Percentiles rank a stretch among this genome's conserved stretches.
These are phyloP conservation scores for Climacteris rufus DNA, from an alignment of 2,113 vertebrate genomes.

Conservation along the genomic window DNA sequence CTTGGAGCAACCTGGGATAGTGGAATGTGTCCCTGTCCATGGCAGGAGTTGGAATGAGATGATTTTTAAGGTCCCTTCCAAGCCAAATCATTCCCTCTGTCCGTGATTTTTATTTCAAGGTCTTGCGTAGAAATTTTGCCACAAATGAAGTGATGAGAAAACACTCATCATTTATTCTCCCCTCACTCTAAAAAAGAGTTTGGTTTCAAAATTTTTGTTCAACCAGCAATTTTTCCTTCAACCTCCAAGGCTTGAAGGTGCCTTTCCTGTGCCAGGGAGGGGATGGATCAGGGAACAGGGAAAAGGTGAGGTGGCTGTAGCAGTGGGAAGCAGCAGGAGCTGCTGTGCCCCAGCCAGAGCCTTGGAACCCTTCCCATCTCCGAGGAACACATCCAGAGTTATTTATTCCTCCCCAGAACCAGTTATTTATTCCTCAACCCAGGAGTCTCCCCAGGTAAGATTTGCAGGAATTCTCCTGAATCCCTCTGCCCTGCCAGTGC, in stretches of 20 bases:
- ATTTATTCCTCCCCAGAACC: neutral
- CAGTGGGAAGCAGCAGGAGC: neutral
- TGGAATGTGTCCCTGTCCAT: no score
- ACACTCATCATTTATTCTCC: neutral
- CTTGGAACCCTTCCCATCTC: constrained; percentile 31
- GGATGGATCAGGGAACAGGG: neutral
- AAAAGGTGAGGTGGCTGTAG: neutral
- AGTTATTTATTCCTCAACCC: no score
- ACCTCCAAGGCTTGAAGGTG: neutral
- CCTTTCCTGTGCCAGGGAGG: neutral
- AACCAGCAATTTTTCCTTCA: neutral
- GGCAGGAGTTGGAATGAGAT: neutral
- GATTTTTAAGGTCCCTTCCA: neutral
- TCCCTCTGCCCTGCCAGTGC: neutral
- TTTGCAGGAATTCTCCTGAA: neutral
- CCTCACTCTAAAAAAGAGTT: neutral
- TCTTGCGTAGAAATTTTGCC: neutral
- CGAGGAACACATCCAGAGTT: neutral
- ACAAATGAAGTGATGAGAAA: neutral
- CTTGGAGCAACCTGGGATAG: neutral
- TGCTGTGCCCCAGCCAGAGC: neutral
- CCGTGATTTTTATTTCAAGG: neutral
- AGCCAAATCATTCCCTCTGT: neutral
- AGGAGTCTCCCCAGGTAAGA: neutral
- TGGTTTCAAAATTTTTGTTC: neutral